Evolutionary conservation across 2,888 invertebrate genomes (phyloP).

Genomic region (Trichopria drosophilae): DNA sequence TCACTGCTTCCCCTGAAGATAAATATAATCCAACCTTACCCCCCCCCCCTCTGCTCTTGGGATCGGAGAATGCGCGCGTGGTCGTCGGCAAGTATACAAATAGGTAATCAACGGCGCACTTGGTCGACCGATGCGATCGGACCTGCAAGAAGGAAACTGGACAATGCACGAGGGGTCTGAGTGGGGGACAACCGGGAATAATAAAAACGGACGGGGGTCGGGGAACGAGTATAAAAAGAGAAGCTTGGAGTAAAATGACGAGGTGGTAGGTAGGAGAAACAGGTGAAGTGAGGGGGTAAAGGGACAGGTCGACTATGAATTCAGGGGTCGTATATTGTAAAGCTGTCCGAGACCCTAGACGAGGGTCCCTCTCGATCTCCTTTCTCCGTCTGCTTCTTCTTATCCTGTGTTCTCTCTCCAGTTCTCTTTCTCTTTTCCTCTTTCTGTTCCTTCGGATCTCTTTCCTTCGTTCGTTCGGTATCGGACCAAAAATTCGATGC

Average conservation of each 20-base stretch:
- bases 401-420: slow-evolving; percentile 3
- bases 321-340: slow-evolving; percentile 33
- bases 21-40: too few relatives aligned
- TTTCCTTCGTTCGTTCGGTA: background rate
- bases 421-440: too few relatives aligned
- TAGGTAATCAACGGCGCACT: too few relatives aligned
- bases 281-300: background rate
- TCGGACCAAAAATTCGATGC: background rate
- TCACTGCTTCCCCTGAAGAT: too few relatives aligned
- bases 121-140: too few relatives aligned
- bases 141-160: too few relatives aligned
- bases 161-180: too few relatives aligned
- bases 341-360: slow-evolving; percentile 31
- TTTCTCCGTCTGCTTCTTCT: slow-evolving; percentile 1
- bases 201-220: slow-evolving; percentile 3
- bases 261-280: background rate
- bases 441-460: background rate
- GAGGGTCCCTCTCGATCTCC: slow-evolving; percentile 30
- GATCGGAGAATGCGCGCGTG: too few relatives aligned
- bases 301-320: slow-evolving; percentile 22
- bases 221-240: slow-evolving; percentile 10
- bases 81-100: too few relatives aligned
- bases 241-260: slow-evolving; percentile 8
- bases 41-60: too few relatives aligned
- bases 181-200: too few relatives aligned